Evolutionary conservation across 1,140 invertebrate genomes (phyloP).

Genomic region (Oscheius sp.): DNA sequence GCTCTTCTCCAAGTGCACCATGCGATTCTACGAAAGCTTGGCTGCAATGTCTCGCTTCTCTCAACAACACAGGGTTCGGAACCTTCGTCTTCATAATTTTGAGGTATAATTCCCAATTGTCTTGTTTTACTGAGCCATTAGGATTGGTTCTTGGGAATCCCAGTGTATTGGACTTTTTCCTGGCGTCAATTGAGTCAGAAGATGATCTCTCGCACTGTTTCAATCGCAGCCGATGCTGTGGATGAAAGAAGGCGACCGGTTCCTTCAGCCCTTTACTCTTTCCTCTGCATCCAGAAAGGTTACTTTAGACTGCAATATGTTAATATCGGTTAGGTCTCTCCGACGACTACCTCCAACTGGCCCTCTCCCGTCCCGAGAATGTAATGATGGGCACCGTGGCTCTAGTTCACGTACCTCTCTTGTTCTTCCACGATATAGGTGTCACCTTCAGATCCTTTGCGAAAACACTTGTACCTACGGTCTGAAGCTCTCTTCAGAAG

Average conservation of each 20-base stretch:
- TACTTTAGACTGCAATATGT: too few species aligned
- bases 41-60: neutral
- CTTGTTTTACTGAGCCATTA: neutral
- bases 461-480: neutral
- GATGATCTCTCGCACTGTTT: neutral
- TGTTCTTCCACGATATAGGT: neutral
- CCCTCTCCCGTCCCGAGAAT: neutral
- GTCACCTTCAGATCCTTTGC: neutral
- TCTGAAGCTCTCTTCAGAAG: neutral
- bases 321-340: too few species aligned
- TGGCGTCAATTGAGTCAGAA: neutral
- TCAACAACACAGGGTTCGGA: neutral
- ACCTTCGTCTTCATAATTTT: neutral
- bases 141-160: conserved; percentile 3
- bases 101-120: neutral
- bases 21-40: neutral
- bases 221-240: neutral
- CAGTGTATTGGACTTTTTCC: neutral
- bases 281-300: neutral
- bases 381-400: conserved; percentile 2
- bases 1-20: neutral
- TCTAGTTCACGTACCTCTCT: neutral
- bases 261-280: neutral
- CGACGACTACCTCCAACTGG: neutral
- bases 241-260: neutral